Base-by-base conservation (phyloP, 2,888 invertebrate species). In the Elegia similella region DNA sequence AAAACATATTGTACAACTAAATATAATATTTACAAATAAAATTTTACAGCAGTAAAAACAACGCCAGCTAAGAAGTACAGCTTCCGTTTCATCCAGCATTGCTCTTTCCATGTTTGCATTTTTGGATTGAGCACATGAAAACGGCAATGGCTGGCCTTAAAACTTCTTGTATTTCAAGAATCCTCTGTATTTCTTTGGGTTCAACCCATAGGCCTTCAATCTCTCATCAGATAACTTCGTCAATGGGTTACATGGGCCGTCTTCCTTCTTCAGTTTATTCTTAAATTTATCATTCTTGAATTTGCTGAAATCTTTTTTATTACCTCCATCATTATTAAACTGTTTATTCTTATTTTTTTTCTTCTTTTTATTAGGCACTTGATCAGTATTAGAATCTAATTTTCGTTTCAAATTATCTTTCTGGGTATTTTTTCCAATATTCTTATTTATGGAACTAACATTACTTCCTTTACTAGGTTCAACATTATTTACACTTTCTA, bases 191-290 rank as follows among this genome's bases (percentile, higher is more conserved):
- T 97, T 97, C 73, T 96, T 97, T 0, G 98, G 98, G 90, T 98
- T 98, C 42, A 98, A 93, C 56, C 98, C 98, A 80, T 97, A 99
- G 0, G 98, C 98, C 74, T 95, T 94, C 7, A 99, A 91, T 64
- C 99, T 93, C 65, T 96, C 95, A 80, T 97, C 96, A 1, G 96
- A 94, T 29, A 96, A 77, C 55, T 84, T 86, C 38, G 71, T 73
- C 16, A 90, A 69, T 7, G 87, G 86, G 67, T 88, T 82, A 30
- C 76, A 76, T 12, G 70, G 69, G 2, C 72, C 68, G 48, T 73
- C 70, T 2, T 65, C 70, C 34, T 64, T 70, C 16, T 65, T 65
- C 56, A 68, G 66, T 52, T 73, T 75, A 56, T 71, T 75, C 53
- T 78, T 76, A 60, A 73, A 68, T 61, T 76, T 79, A 60, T 75